phyloP scores from a whole-genome alignment of 2,113 vertebrate species.

The Tragelaphus strepsiceros region DNA sequence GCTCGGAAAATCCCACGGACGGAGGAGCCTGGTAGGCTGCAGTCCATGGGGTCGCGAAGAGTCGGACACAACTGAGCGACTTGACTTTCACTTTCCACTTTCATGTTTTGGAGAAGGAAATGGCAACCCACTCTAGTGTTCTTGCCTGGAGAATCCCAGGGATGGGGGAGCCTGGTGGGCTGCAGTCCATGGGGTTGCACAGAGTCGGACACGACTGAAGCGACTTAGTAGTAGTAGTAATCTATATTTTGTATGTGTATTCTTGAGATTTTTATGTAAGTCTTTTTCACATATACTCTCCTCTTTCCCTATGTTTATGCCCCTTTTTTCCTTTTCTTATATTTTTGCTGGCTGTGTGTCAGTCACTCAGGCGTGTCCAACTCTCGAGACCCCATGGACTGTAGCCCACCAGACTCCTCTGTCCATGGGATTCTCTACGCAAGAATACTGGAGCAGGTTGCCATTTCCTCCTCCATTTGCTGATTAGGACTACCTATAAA shows the following conservation, averaged over 20 bases:
- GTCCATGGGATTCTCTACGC: not conserved
- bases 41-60: too few relatives aligned
- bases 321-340: not conserved
- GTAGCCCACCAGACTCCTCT: not conserved
- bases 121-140: too few relatives aligned
- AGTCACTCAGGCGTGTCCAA: fast-evolving
- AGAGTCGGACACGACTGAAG: too few relatives aligned
- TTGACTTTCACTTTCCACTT: too few relatives aligned
- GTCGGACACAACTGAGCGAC: too few relatives aligned
- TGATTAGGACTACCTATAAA: not conserved
- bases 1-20: too few relatives aligned
- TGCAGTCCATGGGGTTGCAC: too few relatives aligned
- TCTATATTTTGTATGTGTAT: not conserved
- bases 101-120: too few relatives aligned
- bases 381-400: not conserved
- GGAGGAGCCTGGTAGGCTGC: too few relatives aligned
- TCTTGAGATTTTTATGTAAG: not conserved
- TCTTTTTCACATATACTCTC: not conserved
- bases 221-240: too few relatives aligned
- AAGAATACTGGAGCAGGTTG: not conserved
- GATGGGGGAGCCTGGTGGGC: too few relatives aligned
- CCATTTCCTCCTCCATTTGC: not conserved
- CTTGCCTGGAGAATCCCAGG: too few relatives aligned
- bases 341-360: not conserved
- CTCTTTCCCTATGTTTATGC: not conserved